These are phyloP conservation scores for Telenomus remus DNA, from an alignment of 1,140 invertebrate genomes.

Conservation along the genomic window DNA sequence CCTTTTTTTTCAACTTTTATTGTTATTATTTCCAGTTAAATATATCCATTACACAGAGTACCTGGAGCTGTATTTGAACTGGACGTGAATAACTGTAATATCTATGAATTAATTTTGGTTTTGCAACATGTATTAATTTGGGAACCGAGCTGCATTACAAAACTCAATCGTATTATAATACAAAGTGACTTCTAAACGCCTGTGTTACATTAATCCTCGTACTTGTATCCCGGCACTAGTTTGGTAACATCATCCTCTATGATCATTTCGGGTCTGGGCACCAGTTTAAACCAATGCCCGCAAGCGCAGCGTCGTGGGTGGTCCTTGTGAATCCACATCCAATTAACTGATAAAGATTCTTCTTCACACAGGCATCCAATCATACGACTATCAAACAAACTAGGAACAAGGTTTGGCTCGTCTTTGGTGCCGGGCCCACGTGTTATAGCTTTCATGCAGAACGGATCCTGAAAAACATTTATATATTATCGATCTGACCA, in stretches of 20 bases:
- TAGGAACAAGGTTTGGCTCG: conserved; percentile 91
- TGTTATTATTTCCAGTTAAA: conserved; percentile 44
- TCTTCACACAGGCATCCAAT: conserved; percentile 98
- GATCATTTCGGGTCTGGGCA: conserved; percentile 65
- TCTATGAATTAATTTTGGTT: conserved; percentile 17
- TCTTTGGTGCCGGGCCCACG: conserved; percentile 88
- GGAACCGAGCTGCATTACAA: conserved; percentile 43
- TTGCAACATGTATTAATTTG: conserved; percentile 24
- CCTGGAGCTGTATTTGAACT: conserved; percentile 31
- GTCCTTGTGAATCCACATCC: conserved; percentile 95
- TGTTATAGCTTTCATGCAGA: conserved; percentile 88
- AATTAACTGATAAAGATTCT: conserved; percentile 89
- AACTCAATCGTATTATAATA: conserved; percentile 59
- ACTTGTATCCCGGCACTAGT: conserved; percentile 65
- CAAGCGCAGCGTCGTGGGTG: conserved; percentile 93
- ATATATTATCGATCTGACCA: neutral
- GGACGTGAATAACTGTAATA: conserved; percentile 21
- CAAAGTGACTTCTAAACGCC: conserved; percentile 66
- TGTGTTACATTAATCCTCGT: conserved; percentile 70
- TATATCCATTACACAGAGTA: conserved; percentile 14
- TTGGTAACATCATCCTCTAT: conserved; percentile 75
- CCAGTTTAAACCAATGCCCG: conserved; percentile 96
- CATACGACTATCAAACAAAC: conserved; percentile 90
- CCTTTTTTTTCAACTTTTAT: conserved; percentile 21
- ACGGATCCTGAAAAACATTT: conserved; percentile 84